Evolutionary conservation across 2,888 invertebrate species (phyloP).

Genomic region (Stenichneumon culpator): DNA sequence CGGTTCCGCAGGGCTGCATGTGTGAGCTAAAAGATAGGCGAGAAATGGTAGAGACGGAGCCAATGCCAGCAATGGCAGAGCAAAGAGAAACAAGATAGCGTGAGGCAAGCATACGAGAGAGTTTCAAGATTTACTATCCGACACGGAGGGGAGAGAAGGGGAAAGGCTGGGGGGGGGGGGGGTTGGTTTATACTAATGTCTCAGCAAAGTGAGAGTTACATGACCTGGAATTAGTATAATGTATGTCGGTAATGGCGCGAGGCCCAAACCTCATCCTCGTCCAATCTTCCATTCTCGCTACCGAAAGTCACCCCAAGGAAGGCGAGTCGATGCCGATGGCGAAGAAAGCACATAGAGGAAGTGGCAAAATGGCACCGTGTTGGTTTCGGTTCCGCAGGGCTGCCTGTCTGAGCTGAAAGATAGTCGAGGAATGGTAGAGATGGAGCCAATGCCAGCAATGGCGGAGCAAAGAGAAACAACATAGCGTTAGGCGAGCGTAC

Average conservation of each 20-base stretch:
- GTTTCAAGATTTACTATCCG: conserved; percentile 10
- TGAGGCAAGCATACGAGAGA: conserved; percentile 4
- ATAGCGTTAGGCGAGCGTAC: not conserved
- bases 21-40: conserved; percentile 5
- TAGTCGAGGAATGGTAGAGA: not conserved
- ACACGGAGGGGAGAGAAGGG: conserved; percentile 33
- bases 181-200: conserved; percentile 78
- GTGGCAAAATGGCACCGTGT: conserved; percentile 35
- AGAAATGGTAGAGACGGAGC: conserved; percentile 2
- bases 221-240: conserved; percentile 79
- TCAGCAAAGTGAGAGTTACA: conserved; percentile 77
- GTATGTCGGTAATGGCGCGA: conserved; percentile 67
- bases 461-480: conserved; percentile 8
- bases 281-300: not conserved
- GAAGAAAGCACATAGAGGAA: conserved; percentile 10
- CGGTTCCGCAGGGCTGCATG: conserved; percentile 13
- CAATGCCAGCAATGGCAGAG: conserved; percentile 1
- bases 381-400: conserved; percentile 20
- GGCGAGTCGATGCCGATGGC: not conserved
- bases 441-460: not conserved
- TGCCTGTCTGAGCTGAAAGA: conserved; percentile 2
- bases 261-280: conserved; percentile 28
- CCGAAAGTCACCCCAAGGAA: too few species aligned
- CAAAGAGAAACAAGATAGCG: conserved; percentile 4
- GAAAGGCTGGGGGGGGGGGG: not conserved